Conservation (phyloP, 2,888 invertebrate species). For the Eretmocerus hayati region DNA sequence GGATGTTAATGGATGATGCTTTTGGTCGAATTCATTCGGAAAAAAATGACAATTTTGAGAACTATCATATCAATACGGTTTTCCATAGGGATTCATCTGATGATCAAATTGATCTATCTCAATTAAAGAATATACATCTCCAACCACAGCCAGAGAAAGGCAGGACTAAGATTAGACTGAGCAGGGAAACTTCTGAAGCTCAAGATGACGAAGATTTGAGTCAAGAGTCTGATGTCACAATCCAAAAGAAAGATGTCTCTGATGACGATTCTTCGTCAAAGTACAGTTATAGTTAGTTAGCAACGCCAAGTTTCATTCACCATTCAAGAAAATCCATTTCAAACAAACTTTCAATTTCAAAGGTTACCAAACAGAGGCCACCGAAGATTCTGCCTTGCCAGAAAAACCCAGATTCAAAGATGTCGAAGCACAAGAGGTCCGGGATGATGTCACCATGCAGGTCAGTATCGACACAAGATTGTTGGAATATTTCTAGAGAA, state of each 20-base stretch:
- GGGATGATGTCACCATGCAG: slow-evolving; percentile 42
- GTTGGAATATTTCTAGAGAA: too few species aligned
- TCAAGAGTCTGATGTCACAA: neutral
- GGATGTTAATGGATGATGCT: too few species aligned
- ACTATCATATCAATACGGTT: too few species aligned
- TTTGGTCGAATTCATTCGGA: too few species aligned
- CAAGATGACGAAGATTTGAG: neutral
- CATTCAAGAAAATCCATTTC: neutral
- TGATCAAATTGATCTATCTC: slow-evolving; percentile 20
- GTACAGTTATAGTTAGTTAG: slow-evolving; percentile 19
- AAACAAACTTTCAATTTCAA: neutral
- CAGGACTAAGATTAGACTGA: neutral
- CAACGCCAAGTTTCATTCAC: neutral
- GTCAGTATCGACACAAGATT: slow-evolving; percentile 28
- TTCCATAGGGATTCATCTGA: slow-evolving; percentile 44
- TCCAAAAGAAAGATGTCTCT: neutral
- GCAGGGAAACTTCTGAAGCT: neutral
- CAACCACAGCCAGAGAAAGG: neutral
- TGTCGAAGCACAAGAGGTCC: slow-evolving; percentile 36
- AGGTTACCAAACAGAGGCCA: slow-evolving; percentile 38
- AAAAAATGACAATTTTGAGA: too few species aligned
- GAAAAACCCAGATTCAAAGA: slow-evolving; percentile 30
- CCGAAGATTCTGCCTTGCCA: slow-evolving; percentile 16
- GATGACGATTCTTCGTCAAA: slow-evolving; percentile 10
- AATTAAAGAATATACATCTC: neutral